Evolutionary conservation across 2,113 vertebrate genomes (phyloP).

Genomic region (Labrus mixtus): DNA sequence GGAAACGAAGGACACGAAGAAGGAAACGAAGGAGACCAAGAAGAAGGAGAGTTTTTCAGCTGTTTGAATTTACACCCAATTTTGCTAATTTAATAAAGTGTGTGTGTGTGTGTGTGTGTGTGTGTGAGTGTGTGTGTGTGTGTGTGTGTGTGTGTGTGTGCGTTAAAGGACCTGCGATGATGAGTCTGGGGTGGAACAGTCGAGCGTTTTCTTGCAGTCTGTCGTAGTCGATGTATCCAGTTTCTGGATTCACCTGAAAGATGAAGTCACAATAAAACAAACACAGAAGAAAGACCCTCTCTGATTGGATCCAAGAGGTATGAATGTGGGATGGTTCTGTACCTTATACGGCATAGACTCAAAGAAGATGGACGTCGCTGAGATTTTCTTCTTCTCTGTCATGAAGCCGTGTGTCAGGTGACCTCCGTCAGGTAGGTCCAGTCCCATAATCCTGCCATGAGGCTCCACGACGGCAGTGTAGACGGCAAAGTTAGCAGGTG

Average conservation of each 20-base stretch:
- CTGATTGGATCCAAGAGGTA: no score
- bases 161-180: slow-evolving; percentile 89
- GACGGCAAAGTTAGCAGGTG: slow-evolving; percentile 95
- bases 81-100: no score
- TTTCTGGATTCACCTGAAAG: slow-evolving; percentile 91
- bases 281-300: no score
- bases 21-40: no score
- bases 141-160: slow-evolving; percentile 9
- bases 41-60: no score
- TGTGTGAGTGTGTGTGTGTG: not conserved
- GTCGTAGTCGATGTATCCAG: slow-evolving; percentile 94
- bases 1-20: no score
- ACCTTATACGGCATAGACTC: slow-evolving; percentile 99
- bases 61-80: no score
- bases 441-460: slow-evolving; percentile 97
- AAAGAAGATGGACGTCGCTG: slow-evolving; percentile 96
- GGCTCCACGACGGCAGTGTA: slow-evolving; percentile 96
- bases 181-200: slow-evolving; percentile 94
- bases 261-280: not conserved
- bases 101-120: no score
- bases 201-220: slow-evolving; percentile 90
- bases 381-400: slow-evolving; percentile 98
- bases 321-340: not conserved
- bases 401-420: slow-evolving; percentile 98
- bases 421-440: slow-evolving; percentile 96